Evolutionary conservation across 2,113 vertebrate genomes (phyloP), one percentile per base, ranked within the genome.

Genomic region (Dasyornis broadbenti): DNA sequence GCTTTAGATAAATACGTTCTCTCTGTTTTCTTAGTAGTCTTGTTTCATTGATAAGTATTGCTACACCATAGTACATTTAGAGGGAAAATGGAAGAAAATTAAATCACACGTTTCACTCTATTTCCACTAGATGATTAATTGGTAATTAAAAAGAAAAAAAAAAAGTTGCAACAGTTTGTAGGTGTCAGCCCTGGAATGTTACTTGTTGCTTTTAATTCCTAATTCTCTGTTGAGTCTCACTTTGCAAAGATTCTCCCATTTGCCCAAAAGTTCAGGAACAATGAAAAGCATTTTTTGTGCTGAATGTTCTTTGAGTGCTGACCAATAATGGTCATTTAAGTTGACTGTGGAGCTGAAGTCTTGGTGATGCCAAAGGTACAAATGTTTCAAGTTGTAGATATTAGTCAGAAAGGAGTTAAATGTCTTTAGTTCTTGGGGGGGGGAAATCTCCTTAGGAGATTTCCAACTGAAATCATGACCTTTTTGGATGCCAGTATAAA

Each of bases 401-500:
- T 24, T 60, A 59, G 77, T 56, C 39, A 63, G 56, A 84, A 91
- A 82, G 28, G 33, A 84, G 72, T 93, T 86, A 86, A 83, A 14
- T 92, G 9, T 60, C 44, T 83, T 77, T 14, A 70, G 28, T 78
- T 86, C n/a, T n/a, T n/a, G n/a, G n/a, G n/a, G n/a, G n/a, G n/a
- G n/a, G n/a, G n/a, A n/a, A n/a, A n/a, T 56, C 31, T 45, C 2
- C 15, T 39, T 83, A 57, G 54, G 59, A 89, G 80, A 84, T 89
- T 90, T 88, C 22, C 81, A 63, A 57, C 64, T 64, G 60, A 80
- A 93, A 90, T 69, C n/a, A 47, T 68, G 69, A 86, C 56, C 61
- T 71, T 91, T 88, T 37, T 30, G 37, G 57, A 83, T 84, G 71
- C 44, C 24, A 21, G 49, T 89, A 21, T 96, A 95, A 96, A 96